These are phyloP conservation scores for Chaunax sp. DNA, from an alignment of 2,797 vertebrate species.

Conservation along the genomic window DNA sequence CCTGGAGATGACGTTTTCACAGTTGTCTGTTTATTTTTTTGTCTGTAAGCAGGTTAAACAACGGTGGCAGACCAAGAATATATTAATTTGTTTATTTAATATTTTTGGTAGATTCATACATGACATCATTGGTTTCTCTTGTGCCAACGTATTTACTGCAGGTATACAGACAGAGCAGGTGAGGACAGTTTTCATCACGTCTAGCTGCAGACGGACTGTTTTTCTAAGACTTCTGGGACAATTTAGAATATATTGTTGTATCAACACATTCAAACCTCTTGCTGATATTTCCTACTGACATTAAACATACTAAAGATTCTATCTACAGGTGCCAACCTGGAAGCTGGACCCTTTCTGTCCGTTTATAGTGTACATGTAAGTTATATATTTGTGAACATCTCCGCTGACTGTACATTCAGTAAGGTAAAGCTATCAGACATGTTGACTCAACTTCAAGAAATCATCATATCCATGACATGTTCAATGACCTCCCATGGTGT, in stretches of 20 bases:
- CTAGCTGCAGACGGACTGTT: not conserved
- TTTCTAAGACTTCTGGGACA: conserved; percentile 1
- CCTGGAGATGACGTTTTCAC: too few relatives aligned
- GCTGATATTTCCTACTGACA: conserved; percentile 17
- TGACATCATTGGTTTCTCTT: conserved; percentile 54
- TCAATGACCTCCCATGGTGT: conserved; percentile 37
- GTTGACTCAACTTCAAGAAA: not conserved
- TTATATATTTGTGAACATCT: not conserved
- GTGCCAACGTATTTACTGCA: conserved; percentile 3
- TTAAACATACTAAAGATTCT: conserved; percentile 24
- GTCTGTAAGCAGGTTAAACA: too few relatives aligned
- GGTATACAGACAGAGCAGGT: not conserved
- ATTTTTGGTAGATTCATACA: conserved; percentile 46
- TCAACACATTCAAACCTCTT: not conserved
- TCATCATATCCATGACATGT: not conserved
- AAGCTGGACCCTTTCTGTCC: conserved; percentile 1
- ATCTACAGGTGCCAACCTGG: conserved; percentile 42
- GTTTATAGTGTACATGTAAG: not conserved
- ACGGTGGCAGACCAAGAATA: not conserved
- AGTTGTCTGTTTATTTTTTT: too few relatives aligned
- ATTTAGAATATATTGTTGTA: not conserved
- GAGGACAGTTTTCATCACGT: conserved; percentile 1
- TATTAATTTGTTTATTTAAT: conserved; percentile 29
- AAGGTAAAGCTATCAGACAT: not conserved
- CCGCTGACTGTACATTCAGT: not conserved